These are phyloP conservation scores for Pimpla rufipes DNA, from an alignment of 2,888 invertebrate species.

Conservation along the genomic window DNA sequence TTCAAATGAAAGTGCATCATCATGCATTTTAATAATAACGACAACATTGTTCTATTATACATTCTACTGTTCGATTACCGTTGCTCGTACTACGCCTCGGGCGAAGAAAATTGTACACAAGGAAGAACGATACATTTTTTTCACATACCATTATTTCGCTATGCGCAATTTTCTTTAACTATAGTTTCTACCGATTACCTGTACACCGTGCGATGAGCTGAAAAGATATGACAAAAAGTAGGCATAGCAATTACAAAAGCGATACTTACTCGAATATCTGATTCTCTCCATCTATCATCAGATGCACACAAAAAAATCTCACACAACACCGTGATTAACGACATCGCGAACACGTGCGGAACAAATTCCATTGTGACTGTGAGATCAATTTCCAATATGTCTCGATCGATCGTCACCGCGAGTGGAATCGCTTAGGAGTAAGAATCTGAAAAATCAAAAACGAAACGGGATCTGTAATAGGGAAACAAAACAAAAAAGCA, in stretches of 20 bases:
- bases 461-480: conserved; percentile 37
- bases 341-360: conserved; percentile 18
- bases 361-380: conserved; percentile 36
- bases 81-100: neutral
- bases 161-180: conserved; percentile 4
- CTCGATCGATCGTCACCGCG: conserved; percentile 36
- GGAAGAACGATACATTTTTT: conserved; percentile 3
- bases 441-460: conserved; percentile 52
- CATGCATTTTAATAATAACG: conserved; percentile 12
- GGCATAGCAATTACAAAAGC: conserved; percentile 2
- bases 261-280: conserved; percentile 41
- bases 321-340: conserved; percentile 7
- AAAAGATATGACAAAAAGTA: conserved; percentile 3
- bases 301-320: conserved; percentile 52
- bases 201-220: neutral
- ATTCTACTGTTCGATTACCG: conserved; percentile 1
- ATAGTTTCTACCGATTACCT: conserved; percentile 11
- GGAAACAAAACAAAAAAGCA: conserved; percentile 27
- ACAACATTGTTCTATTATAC: neutral
- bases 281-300: conserved; percentile 37
- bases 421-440: conserved; percentile 51
- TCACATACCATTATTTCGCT: conserved; percentile 29
- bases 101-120: conserved; percentile 1
- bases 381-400: neutral
- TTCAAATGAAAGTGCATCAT: conserved; percentile 4